Conservation (phyloP, 2,888 invertebrate species). For the Nephrotoma guestfalica region DNA sequence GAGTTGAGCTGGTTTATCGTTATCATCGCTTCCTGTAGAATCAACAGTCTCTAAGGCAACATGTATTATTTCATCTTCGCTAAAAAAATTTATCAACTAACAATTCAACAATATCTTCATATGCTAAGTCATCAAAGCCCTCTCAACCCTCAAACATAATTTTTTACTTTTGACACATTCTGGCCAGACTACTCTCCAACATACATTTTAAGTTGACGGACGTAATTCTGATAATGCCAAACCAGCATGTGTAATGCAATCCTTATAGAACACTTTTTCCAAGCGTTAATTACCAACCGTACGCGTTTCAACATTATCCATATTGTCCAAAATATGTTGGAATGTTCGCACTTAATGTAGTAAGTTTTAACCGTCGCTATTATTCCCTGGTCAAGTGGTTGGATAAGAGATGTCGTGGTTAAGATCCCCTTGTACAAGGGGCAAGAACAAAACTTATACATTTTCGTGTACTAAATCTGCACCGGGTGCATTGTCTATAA, state of each 20-base stretch:
- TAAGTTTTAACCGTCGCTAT: slow-evolving; percentile 19
- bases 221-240: too few relatives aligned
- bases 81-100: slow-evolving; percentile 15
- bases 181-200: too few relatives aligned
- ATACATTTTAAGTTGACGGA: too few relatives aligned
- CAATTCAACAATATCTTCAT: slow-evolving; percentile 15
- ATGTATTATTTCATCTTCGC: slow-evolving; percentile 16
- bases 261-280: not conserved
- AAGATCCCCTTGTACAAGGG: too few relatives aligned
- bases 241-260: not conserved
- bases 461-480: slow-evolving; percentile 1
- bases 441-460: slow-evolving; percentile 2
- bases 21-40: slow-evolving; percentile 12
- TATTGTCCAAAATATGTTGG: too few relatives aligned
- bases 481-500: slow-evolving; percentile 13
- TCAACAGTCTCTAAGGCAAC: slow-evolving; percentile 11
- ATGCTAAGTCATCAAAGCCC: slow-evolving; percentile 1
- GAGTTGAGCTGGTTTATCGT: slow-evolving; percentile 12
- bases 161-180: too few relatives aligned
- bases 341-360: too few relatives aligned
- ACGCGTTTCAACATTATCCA: too few relatives aligned
- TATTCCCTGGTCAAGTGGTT: too few relatives aligned
- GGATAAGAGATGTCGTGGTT: not conserved
- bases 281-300: too few relatives aligned
- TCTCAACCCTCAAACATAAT: too few relatives aligned